Evolutionary conservation across 92 coral and sea anemone genomes (phyloP).

Genomic region (Desmophyllum pertusum): DNA sequence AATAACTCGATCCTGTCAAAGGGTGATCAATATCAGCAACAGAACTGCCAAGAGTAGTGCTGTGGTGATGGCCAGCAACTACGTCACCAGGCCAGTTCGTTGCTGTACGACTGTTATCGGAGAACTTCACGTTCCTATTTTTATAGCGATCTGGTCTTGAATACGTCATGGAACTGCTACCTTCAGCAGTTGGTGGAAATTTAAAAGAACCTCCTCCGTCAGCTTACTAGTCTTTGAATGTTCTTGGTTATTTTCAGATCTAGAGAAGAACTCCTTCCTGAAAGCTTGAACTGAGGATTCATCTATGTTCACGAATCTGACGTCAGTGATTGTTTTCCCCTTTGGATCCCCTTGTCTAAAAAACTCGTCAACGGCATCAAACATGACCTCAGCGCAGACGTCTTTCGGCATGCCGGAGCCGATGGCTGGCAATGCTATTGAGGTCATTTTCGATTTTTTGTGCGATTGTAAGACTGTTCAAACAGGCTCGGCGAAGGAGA

Average conservation of each 20-base stretch:
- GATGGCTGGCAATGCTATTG: constrained; percentile 78
- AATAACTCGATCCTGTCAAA: too few species aligned
- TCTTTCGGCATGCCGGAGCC: constrained; percentile 74
- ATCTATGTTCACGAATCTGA: constrained; percentile 71
- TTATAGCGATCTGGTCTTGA: too few species aligned
- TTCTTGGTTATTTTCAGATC: constrained; percentile 35
- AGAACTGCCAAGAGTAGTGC: too few species aligned
- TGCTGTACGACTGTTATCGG: too few species aligned
- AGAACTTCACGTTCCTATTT: too few species aligned
- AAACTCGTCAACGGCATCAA: constrained; percentile 49
- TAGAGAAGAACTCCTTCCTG: constrained; percentile 37
- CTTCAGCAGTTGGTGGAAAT: neutral
- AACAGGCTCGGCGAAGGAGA: too few species aligned
- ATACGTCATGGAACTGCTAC: neutral
- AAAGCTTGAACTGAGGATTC: constrained; percentile 44
- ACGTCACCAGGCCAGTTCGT: too few species aligned
- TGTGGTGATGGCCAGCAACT: too few species aligned
- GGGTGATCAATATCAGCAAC: too few species aligned
- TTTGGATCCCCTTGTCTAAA: neutral
- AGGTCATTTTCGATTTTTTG: too few species aligned
- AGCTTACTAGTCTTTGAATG: too few species aligned
- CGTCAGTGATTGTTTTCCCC: constrained; percentile 38
- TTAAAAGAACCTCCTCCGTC: neutral
- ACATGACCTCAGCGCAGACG: constrained; percentile 71
- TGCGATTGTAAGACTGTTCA: too few species aligned